Evolutionary conservation across 2,797 vertebrate genomes (phyloP), one percentile per base, ranked within the genome.

Genomic region (Manis pentadactyla): DNA sequence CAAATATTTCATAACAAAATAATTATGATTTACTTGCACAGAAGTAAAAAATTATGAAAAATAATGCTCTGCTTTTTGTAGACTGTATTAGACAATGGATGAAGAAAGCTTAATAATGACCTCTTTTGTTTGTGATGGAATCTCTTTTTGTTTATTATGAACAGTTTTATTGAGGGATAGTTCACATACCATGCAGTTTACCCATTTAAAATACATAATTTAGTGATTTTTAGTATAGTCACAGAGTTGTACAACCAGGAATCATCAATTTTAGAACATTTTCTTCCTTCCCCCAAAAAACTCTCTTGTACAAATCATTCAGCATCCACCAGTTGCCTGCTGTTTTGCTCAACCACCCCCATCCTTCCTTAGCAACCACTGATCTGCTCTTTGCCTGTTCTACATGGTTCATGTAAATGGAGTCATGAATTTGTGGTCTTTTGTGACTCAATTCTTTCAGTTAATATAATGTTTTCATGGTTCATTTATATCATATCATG

Each of bases 1-100:
- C 86, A 95, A 42, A 95, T 97, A 87, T 96, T 94, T 93, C 37
- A 74, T 39, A 91, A 92, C 6, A 84, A 95, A 85, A 78, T 93
- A 96, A 96, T 92, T 96, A 96, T 66, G 57, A 85, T 4, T 2
- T 85, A 87, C 53, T 89, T 94, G 31, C 97, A 95, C 14, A 94
- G 61, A 77, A 94, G 55, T 66, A 71, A 93, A 78, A 93, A 69
- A 95, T 95, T 96, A 93, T 63, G 51, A 97, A 97, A 98, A 95
- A 42, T 82, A 95, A 68, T 93, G 66, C 18, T 64, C 69, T 97
- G 46, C 46, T 94, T 61, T 97, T 97, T 84, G 83, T 75, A 95
- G 66, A 96, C 66, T 89, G 21, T 88, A 55, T 87, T 83, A 88
- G n/a, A 71, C 25, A 85, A 53, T 34, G 19, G 39, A 61, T 9